Evolutionary conservation across 2,113 vertebrate genomes (phyloP).

Genomic region (Pseudonaja textilis): DNA sequence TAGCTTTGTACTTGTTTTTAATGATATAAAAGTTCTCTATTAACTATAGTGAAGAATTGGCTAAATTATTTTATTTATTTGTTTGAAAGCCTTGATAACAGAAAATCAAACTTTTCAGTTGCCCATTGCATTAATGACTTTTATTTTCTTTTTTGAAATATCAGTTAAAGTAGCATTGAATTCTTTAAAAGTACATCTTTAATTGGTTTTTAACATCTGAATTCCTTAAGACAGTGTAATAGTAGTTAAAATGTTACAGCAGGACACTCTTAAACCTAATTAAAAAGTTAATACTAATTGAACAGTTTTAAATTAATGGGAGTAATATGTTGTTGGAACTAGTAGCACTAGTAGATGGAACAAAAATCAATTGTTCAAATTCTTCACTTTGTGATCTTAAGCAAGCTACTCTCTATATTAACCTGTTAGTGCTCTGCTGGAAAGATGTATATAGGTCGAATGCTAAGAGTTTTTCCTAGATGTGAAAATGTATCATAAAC

Average conservation of each 20-base stretch:
- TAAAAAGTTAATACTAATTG: slow-evolving; percentile 8
- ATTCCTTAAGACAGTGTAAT: background rate
- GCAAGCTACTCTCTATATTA: background rate
- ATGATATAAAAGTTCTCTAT: background rate
- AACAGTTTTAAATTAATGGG: background rate
- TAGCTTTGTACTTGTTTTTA: background rate
- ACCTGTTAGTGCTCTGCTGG: no score
- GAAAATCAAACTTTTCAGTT: background rate
- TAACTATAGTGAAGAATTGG: background rate
- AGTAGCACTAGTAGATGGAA: background rate
- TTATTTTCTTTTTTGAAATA: background rate
- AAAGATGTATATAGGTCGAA: background rate
- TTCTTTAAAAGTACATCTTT: background rate
- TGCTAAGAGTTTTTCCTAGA: background rate
- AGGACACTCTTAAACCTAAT: background rate
- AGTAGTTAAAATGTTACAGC: background rate
- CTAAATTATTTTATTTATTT: background rate
- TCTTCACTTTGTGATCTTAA: background rate
- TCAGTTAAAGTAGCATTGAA: background rate
- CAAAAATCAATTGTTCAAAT: background rate
- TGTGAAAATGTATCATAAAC: background rate
- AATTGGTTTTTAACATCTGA: background rate
- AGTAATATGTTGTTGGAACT: background rate
- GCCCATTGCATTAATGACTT: background rate
- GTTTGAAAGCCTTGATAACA: background rate